Percentiles rank a stretch among this genome's conserved stretches.
Evolutionary conservation across 2,888 invertebrate species (phyloP).

Genomic region (Scaeva pyrastri): DNA sequence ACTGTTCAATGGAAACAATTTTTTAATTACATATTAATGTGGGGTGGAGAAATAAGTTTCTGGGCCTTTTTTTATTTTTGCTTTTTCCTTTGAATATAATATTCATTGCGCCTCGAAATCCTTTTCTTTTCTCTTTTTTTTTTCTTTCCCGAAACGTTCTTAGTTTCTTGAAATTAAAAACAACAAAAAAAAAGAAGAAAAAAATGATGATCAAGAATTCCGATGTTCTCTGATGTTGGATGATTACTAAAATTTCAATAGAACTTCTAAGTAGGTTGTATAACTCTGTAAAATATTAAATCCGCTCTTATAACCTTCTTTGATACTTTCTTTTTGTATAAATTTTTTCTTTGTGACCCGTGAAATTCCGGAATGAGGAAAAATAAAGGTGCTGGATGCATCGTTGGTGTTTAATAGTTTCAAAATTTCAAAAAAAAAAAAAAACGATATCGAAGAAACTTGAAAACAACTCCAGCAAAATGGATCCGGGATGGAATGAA

Average conservation of each 20-base stretch:
- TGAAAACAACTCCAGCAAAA: not conserved
- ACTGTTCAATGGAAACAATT: constrained; percentile 57
- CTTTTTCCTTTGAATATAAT: not conserved
- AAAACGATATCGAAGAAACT: not conserved
- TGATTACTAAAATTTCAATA: constrained; percentile 70
- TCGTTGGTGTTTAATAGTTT: constrained; percentile 12
- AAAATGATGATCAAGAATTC: constrained; percentile 5
- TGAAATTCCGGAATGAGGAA: not conserved
- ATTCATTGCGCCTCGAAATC: constrained; percentile 20
- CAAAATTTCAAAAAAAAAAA: constrained; percentile 14
- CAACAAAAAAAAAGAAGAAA: not conserved
- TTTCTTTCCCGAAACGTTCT: not conserved
- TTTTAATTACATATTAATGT: constrained; percentile 69
- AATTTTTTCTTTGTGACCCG: not conserved
- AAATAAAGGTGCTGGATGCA: constrained; percentile 30
- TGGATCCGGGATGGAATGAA: constrained; percentile 46
- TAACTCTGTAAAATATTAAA: constrained; percentile 69
- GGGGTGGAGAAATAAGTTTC: constrained; percentile 52
- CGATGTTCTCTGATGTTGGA: constrained; percentile 35
- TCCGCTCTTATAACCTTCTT: constrained; percentile 23
- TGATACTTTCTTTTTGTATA: not conserved
- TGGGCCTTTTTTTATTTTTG: not conserved
- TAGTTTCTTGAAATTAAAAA: constrained; percentile 1
- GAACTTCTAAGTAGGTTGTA: constrained; percentile 67
- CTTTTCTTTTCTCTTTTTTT: not conserved